Evolutionary conservation across 2,113 vertebrate species (phyloP).

Genomic region (Ia io): DNA sequence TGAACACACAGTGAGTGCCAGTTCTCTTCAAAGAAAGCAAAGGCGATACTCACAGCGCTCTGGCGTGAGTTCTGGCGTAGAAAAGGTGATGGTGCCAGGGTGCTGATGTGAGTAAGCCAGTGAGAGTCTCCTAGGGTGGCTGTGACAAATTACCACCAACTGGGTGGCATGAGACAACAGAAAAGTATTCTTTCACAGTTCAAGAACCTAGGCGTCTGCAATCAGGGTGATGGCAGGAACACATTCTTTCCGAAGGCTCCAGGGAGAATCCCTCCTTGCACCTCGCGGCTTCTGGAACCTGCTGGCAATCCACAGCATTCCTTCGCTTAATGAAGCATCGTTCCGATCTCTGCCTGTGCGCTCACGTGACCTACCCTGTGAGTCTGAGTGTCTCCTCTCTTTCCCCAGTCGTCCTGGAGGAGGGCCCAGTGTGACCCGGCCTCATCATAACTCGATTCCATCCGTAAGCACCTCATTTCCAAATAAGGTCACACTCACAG

Average conservation of each 20-base stretch:
- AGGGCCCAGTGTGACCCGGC: neutral
- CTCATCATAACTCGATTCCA: neutral
- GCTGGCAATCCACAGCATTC: accelerated
- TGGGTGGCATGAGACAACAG: neutral
- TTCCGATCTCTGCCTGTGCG: neutral
- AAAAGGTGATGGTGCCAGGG: neutral
- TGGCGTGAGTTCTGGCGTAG: neutral
- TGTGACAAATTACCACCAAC: neutral
- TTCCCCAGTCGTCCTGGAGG: neutral
- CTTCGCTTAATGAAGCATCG: accelerated
- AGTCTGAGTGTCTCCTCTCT: neutral
- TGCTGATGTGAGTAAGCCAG: no score
- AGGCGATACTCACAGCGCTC: accelerated
- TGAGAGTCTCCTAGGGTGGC: neutral
- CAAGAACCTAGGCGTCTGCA: neutral
- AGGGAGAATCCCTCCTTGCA: neutral
- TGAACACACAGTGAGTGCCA: neutral
- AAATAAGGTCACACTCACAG: neutral
- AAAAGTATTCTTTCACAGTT: neutral
- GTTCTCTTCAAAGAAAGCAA: neutral
- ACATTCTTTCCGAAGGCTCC: neutral
- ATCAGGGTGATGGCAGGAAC: neutral
- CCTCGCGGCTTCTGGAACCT: neutral
- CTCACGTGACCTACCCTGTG: no score
- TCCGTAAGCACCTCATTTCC: neutral